Conservation (phyloP, 2,113 vertebrate species). For the Carassius gibelio region DNA sequence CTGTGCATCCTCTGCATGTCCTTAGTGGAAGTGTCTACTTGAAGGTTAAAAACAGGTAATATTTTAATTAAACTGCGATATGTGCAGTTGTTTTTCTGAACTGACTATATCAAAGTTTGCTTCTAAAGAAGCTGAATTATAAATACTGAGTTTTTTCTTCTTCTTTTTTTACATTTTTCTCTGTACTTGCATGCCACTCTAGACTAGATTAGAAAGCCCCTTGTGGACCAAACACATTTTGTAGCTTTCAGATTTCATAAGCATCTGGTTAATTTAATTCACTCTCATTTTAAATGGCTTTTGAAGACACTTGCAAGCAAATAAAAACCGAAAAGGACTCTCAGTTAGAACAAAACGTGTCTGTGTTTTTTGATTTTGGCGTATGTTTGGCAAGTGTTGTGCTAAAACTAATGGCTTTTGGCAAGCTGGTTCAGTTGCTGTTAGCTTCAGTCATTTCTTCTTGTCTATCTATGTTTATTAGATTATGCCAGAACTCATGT, state of each 20-base stretch:
- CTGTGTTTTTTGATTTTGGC: slow-evolving; percentile 26
- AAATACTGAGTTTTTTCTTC: background rate
- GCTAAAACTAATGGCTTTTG: slow-evolving; percentile 25
- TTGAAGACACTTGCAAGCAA: slow-evolving; percentile 1
- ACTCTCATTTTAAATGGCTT: slow-evolving; percentile 1
- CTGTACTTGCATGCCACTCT: background rate
- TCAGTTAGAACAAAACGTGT: background rate
- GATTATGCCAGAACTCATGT: background rate
- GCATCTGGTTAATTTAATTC: slow-evolving; percentile 20
- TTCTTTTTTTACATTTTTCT: background rate
- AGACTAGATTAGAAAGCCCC: slow-evolving; percentile 3
- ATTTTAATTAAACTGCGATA: background rate
- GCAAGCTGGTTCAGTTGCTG: background rate
- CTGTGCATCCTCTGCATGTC: background rate
- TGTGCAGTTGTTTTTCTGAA: background rate
- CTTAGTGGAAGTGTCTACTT: background rate
- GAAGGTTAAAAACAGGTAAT: background rate
- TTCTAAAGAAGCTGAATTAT: background rate
- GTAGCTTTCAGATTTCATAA: slow-evolving; percentile 42
- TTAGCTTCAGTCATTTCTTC: slow-evolving; percentile 4
- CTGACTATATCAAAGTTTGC: background rate
- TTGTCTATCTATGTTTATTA: background rate
- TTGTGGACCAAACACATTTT: slow-evolving; percentile 24
- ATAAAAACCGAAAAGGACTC: background rate
- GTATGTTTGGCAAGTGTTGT: background rate